Percentiles rank a stretch among this genome's conserved stretches.
Evolutionary conservation across 2,797 vertebrate genomes (phyloP).

Genomic region (Dryobates pubescens): DNA sequence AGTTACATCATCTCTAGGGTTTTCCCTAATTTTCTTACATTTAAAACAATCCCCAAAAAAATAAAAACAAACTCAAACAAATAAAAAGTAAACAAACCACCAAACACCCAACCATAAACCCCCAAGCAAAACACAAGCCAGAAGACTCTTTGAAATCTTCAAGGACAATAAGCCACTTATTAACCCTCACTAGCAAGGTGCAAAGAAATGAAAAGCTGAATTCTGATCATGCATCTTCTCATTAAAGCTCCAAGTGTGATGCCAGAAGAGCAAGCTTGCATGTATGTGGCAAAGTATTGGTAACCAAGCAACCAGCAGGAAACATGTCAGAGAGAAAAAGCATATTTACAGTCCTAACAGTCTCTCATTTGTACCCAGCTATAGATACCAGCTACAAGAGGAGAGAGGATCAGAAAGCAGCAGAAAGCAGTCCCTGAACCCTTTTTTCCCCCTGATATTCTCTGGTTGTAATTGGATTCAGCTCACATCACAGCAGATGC

Average conservation of each 20-base stretch:
- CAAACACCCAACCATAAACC: too few species aligned
- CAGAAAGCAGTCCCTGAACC: neutral
- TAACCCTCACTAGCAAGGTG: neutral
- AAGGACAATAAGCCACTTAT: slow-evolving; percentile 5
- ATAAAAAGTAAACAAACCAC: too few species aligned
- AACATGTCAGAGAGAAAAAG: slow-evolving; percentile 50
- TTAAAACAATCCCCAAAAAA: too few species aligned
- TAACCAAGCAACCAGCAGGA: slow-evolving; percentile 72
- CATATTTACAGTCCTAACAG: slow-evolving; percentile 57
- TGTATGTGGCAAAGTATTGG: slow-evolving; percentile 39
- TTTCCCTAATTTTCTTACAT: too few species aligned
- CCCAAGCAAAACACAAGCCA: too few species aligned
- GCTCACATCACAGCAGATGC: neutral
- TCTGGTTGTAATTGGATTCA: neutral
- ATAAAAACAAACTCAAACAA: too few species aligned
- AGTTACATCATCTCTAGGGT: too few species aligned
- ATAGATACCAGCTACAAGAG: neutral
- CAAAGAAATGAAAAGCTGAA: slow-evolving; percentile 13
- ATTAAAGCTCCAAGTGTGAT: slow-evolving; percentile 38
- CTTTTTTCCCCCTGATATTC: neutral
- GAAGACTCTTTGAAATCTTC: neutral
- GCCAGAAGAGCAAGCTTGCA: slow-evolving; percentile 41
- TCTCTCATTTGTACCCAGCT: slow-evolving; percentile 40
- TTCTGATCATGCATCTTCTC: slow-evolving; percentile 16
- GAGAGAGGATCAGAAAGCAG: neutral